Evolutionary conservation across 1,140 invertebrate species (phyloP), one percentile per base, ranked within the genome.

Genomic region (Archivesica marissinica): DNA sequence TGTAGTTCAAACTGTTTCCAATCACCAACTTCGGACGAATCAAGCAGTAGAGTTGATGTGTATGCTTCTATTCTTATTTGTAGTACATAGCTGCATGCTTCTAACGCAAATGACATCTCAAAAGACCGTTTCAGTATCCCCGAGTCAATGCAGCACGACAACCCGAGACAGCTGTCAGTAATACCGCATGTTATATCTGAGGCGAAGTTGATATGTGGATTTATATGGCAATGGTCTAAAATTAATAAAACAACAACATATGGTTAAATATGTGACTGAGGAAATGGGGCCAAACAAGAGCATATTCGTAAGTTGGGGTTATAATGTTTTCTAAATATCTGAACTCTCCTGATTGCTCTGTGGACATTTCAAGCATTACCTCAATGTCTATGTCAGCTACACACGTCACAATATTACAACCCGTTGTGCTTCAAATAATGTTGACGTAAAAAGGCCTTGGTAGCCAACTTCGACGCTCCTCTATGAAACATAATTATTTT

Each of bases 1-100:
- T 72, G 68, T 3, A 47, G 4, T 33, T 72, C 3, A 23, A 72
- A 44, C 7, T 23, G 20, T 33, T 72, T 72, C 68, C 68, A 72
- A 0, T 52, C 13, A 15, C 39, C 25, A 30, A 50, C 15, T 44
- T 72, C 39, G 17, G 6, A 23, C 4, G 38, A 23, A 15, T 6
- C 17, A 1, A 72, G 20, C n/a, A 50, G 9, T 6, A 72, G 3
- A 1, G 68, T 28, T 17, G 68, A 72, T 0, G 2, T 30, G 41
- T 28, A 72, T 1, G n/a, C 35, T 72, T 72, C 68, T 28, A 72
- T 72, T 30, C 23, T 50, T 6, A 72, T 47, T 30, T 9, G 4
- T 44, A 72, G 0, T 0, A 44, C 2, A 30, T 52, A 13, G 13
- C n/a, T 44, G 41, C 41, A 72, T 0, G 35, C 35, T n/a, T 72